Percentiles rank a stretch among this genome's conserved stretches.
Conservation (phyloP, 2,113 vertebrate genomes). For the Larimichthys polyactis region DNA sequence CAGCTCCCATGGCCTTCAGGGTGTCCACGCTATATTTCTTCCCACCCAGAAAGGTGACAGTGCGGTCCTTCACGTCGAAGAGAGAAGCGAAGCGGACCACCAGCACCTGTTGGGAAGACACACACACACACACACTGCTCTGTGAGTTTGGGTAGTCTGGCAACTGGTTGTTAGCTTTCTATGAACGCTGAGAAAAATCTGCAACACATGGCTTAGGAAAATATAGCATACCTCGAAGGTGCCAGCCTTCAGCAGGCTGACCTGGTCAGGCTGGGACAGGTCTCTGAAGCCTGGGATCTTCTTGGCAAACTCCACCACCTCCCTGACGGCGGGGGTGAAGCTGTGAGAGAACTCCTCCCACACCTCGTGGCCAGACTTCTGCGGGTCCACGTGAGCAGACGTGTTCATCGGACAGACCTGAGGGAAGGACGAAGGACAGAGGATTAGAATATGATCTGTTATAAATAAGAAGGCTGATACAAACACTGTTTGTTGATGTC, state of each 20-base stretch:
- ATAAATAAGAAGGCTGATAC: no score
- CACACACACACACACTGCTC: neutral
- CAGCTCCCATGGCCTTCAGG: constrained; percentile 93
- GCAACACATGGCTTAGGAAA: neutral
- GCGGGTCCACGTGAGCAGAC: constrained; percentile 91
- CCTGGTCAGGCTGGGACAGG: constrained; percentile 94
- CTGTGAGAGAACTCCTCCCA: constrained; percentile 98
- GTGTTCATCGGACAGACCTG: constrained; percentile 98
- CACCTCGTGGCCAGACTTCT: constrained; percentile 92
- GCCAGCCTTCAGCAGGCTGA: constrained; percentile 96
- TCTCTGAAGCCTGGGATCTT: constrained; percentile 96
- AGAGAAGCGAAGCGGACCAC: constrained; percentile 95
- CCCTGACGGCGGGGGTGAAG: constrained; percentile 96
- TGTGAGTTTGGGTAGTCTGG: neutral
- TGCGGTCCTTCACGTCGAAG: constrained; percentile 92
- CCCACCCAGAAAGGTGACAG: constrained; percentile 94
- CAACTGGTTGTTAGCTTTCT: neutral
- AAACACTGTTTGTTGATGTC: no score
- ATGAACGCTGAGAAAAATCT: rapidly evolving
- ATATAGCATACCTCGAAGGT: constrained; percentile 91
- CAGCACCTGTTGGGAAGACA: constrained; percentile 87
- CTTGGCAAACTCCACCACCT: constrained; percentile 98
- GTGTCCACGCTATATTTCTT: constrained; percentile 92
- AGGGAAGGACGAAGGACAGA: neutral
- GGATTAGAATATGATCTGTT: neutral